Conservation (phyloP, 2,888 invertebrate species). For the Synanthedon andrenaeformis region DNA sequence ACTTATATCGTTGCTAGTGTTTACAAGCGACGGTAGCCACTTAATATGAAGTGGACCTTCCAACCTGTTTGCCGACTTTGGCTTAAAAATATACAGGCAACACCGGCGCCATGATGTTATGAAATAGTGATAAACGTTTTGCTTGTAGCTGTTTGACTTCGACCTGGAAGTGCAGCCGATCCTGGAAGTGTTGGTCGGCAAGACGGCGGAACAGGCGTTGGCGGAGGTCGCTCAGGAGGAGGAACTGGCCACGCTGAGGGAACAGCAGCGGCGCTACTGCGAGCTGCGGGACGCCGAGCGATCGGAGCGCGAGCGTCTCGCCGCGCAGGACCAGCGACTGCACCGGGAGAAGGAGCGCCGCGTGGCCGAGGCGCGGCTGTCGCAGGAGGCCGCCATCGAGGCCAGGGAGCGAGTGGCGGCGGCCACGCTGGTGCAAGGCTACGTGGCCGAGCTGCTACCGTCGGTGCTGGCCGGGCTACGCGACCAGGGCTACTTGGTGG, state of each 20-base stretch:
- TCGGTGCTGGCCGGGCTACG: constrained; percentile 84
- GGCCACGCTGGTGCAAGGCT: constrained; percentile 85
- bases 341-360: constrained; percentile 79
- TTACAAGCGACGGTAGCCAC: no score
- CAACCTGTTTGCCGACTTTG: no score
- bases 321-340: constrained; percentile 80
- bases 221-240: constrained; percentile 94
- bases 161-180: constrained; percentile 92
- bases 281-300: constrained; percentile 82
- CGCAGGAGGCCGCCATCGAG: constrained; percentile 75
- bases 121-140: neutral
- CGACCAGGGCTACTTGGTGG: constrained; percentile 77
- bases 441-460: constrained; percentile 88
- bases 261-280: constrained; percentile 78
- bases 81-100: neutral
- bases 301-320: constrained; percentile 83
- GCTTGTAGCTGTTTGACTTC: constrained; percentile 86
- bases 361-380: constrained; percentile 76
- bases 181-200: constrained; percentile 88
- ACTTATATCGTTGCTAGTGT: no score
- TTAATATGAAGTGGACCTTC: no score
- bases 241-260: constrained; percentile 83
- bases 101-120: neutral
- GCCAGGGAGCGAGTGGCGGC: constrained; percentile 86
- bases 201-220: constrained; percentile 89